Base-by-base conservation (phyloP, 2,797 vertebrate species). In the Oreochromis mossambicus region DNA sequence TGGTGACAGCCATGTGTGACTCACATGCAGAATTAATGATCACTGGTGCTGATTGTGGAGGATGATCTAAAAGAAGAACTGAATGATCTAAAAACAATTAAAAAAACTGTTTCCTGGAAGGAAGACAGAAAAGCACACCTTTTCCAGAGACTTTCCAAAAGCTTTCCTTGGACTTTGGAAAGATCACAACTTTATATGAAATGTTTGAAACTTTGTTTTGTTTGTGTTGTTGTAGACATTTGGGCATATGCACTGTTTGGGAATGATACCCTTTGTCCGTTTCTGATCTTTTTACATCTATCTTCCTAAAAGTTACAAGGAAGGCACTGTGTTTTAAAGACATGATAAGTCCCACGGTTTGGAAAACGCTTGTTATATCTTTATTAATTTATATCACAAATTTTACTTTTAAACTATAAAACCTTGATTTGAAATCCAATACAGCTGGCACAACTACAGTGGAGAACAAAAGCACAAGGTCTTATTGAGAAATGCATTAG, bases 21-120 rank as follows among this genome's bases (percentile, higher is more conserved):
- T 48, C 43, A 26, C 43, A 29, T 73, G 43, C 15, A 26, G 15
- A 73, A 46, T 12, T 29, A 9, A 32, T 29, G 41, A 12, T 73
- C 43, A 48, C 68, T 29, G 24, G 43, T 73, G 15, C 66, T 70
- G 2, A 70, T 15, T 41, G 38, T 24, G 38, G n/a, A 68, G 38
- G 36, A 24, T 70, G 41, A 46, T 46, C 41, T 11, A 46, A 46
- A 46, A 46, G n/a, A 66, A 68, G 13, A 38, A 68, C n/a, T 29
- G 24, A 73, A 46, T 10, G 24, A 46, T 29, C 41, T 46, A 46
- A 46, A 70, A 46, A 36, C 17, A 63, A 12, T 36, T 0, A 0
- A 5, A 56, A 7, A 24, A 26, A 15, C 8, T 2, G 41, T 26
- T 70, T 43, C 2, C 8, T 26, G 38, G 21, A 46, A 73, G 8